Evolutionary conservation across 2,888 invertebrate species (phyloP), one percentile per base, ranked within the genome.

Genomic region (Orchesellides sinensis): DNA sequence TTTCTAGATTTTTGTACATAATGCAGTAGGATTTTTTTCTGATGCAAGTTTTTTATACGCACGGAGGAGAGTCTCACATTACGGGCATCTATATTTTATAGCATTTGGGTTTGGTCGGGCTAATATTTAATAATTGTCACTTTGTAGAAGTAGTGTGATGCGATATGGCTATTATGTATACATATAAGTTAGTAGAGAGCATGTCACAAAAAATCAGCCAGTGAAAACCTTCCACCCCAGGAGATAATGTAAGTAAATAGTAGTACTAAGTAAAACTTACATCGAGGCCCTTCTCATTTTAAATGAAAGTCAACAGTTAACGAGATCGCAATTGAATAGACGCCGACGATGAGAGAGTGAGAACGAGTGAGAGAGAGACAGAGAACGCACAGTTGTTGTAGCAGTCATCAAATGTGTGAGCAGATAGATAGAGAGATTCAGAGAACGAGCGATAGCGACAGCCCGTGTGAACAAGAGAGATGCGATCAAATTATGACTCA

Each of bases 271-370:
- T 74, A 74, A 78, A 59, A 81, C 81, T 81, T 81, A 81, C 81
- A 81, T 81, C 81, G 47, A 81, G 68, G 66, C 81, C 81, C 81
- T 80, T 81, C 47, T 73, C 66, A 73, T 73, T 81, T 78, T 65
- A 74, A 81, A 81, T 81, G 81, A 81, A 81, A 80, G 80, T 80
- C 80, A 80, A 80, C 70, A 80, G 80, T 73, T 73, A 80, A 73
- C 73, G 80, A 80, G 80, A 80, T 79, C 70, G 78, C 32, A 79
- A 79, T 79, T 79, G 61, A 79, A 79, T 70, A 73, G 80, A 65
- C 61, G n/a, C n/a, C n/a, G 70, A 80, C 72, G 72, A 80, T 63
- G 65, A 72, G 32, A 25, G 21, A 70, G 35, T 68, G 70, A 61
- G 78, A 78, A 70, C 54, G 68, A 77, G 59, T 40, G 75, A 74